These are phyloP conservation scores for Halictus rubicundus DNA, from an alignment of 1,140 invertebrate species.

Conservation along the genomic window DNA sequence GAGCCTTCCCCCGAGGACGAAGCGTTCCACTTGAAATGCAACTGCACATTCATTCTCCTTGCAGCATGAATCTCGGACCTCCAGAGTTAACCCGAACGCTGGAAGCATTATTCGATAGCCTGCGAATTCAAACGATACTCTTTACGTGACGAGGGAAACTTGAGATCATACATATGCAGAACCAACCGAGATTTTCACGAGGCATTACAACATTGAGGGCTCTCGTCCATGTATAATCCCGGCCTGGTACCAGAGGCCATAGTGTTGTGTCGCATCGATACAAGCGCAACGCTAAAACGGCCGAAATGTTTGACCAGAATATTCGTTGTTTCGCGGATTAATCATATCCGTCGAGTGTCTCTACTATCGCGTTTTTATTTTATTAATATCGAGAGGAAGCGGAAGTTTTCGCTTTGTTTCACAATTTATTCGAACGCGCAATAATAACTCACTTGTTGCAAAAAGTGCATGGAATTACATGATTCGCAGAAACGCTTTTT, in stretches of 20 bases:
- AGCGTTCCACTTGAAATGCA: not conserved
- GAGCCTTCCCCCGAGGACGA: too few relatives aligned
- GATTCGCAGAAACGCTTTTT: not conserved
- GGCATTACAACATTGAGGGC: constrained; percentile 50
- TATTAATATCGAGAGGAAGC: not conserved
- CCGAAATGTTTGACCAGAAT: constrained; percentile 43
- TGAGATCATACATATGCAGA: constrained; percentile 52
- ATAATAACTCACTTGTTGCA: not conserved
- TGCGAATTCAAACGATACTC: constrained; percentile 42
- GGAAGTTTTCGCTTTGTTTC: not conserved
- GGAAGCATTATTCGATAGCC: constrained; percentile 33
- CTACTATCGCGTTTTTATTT: not conserved
- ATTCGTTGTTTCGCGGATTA: constrained; percentile 40
- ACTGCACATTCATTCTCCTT: not conserved
- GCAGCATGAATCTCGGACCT: not conserved
- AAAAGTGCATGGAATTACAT: not conserved
- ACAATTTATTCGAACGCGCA: not conserved
- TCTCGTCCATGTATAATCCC: constrained; percentile 52
- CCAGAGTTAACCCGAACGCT: not conserved
- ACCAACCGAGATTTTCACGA: constrained; percentile 45
- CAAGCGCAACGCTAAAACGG: constrained; percentile 42
- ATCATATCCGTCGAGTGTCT: constrained; percentile 20
- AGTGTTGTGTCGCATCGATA: constrained; percentile 29
- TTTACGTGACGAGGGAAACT: constrained; percentile 55
- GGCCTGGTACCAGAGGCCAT: constrained; percentile 24